Evolutionary conservation across 2,888 invertebrate species (phyloP), one percentile per base, ranked within the genome.

Genomic region (Andrena bucephala): DNA sequence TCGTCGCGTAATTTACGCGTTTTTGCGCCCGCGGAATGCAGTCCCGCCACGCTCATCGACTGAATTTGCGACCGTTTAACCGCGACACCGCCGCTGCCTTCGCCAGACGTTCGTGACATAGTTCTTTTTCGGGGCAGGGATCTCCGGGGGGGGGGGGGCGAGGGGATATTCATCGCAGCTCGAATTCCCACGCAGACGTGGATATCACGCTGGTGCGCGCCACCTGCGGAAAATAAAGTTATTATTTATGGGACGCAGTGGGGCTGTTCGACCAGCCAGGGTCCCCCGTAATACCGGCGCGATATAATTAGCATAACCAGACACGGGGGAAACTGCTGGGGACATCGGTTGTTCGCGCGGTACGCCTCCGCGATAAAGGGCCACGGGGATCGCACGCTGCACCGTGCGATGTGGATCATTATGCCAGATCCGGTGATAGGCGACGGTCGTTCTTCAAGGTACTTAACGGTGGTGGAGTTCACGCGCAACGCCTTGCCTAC

Each of bases 291-390:
- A 89, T 88, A 86, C 81, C 72, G 74, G 79, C 85, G 85, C 86
- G 81, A 90, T 90, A 87, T 89, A 89, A 90, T 92, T 90, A 92
- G 87, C 92, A 92, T 91, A 92, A 92, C 89, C 89, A 87, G 90
- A 90, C 77, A 54, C 71, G 54, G 57, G 42, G 65, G 67, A 59
- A 63, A 68, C 50, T n/a, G 54, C 63, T 13, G 33, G 54, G 36
- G 16, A 10, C 24, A 57, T 57, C 24, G 24, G 31, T 8, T 72
- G 83, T 63, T 85, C 65, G 6, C 33, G 31, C 60, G 54, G 33
- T 65, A 33, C 84, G 48, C 77, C 75, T 71, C 42, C 72, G 59
- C 70, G 73, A 62, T 60, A 67, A 70, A 66, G 60, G 31, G 2
- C 57, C 70, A 20, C 24, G 63, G 16, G 6, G 71, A 74, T 82